Percentiles rank a stretch among this genome's conserved stretches.
Conservation (phyloP, 2,797 vertebrate species). For the Micromesistius poutassou region DNA sequence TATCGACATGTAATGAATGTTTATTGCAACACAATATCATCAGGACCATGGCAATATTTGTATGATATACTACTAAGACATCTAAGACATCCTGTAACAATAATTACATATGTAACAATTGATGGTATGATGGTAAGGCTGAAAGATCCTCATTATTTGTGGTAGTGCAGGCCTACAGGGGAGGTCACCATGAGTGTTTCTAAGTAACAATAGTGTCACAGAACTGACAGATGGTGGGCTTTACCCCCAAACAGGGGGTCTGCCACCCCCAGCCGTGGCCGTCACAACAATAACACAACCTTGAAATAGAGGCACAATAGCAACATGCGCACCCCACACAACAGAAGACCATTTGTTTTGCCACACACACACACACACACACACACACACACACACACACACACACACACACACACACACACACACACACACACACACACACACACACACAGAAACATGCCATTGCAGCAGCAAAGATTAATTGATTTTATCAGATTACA, state of each 20-base stretch:
- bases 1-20: not conserved
- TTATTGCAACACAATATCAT: not conserved
- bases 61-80: not conserved
- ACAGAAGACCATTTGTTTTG: conserved; percentile 34
- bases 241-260: conserved; percentile 1
- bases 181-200: conserved; percentile 35
- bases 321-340: conserved; percentile 34
- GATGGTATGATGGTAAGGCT: not conserved
- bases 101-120: not conserved
- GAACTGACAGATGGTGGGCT: conserved; percentile 66
- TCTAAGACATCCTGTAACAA: not conserved
- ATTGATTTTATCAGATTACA: not conserved
- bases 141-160: not conserved
- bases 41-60: not conserved
- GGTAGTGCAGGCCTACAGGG: conserved; percentile 7
- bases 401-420: conserved; percentile 17
- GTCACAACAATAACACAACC: conserved; percentile 58
- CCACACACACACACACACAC: conserved; percentile 40
- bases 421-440: not conserved
- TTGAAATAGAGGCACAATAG: conserved; percentile 53
- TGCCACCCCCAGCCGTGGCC: conserved; percentile 29
- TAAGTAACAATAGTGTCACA: conserved; percentile 55
- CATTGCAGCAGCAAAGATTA: not conserved
- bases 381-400: conserved; percentile 28
- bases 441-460: not conserved